Base-by-base conservation (phyloP, 2,113 vertebrate genomes). In the Smithornis capensis region DNA sequence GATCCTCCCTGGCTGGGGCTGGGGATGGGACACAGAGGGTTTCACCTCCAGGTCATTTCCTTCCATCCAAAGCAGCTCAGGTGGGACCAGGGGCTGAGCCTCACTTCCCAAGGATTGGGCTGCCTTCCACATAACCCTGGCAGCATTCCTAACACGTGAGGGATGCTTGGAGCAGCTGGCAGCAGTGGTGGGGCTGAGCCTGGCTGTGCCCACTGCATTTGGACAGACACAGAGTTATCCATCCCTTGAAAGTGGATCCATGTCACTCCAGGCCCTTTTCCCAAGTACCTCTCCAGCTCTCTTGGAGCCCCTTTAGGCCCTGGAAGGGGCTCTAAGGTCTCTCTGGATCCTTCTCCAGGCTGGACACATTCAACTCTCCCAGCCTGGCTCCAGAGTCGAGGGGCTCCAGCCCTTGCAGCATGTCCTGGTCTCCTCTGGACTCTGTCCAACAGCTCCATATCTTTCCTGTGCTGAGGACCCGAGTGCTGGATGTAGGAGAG, bases 61-160 rank as follows among this genome's bases (percentile, higher is more conserved):
- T 40, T 29, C 11, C 35, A 42, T 14, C 76, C 68, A 19, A 37
- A 57, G 65, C 63, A 42, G 59, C 40, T 73, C 85, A 31, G 63
- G 6, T 27, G 44, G 31, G 38, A 44, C 18, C 38, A 19, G 45
- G 16, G 19, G 47, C 33, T n/a, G n/a, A n/a, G n/a, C n/a, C n/a
- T n/a, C n/a, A n/a, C n/a, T n/a, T n/a, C n/a, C n/a, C n/a, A n/a
- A n/a, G n/a, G n/a, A n/a, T n/a, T n/a, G n/a, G n/a, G n/a, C n/a
- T n/a, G n/a, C 28, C 47, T 42, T 23, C 40, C 29, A 5, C 35
- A 9, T 1, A 14, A 3, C 7, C 10, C 63, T 0, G 0, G 40
- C 57, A 59, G 57, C 55, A 29, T 21, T 53, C 13, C 28, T 35
- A 3, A 19, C 12, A 7, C 10, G 25, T 24, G 55, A 17, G 27